These are phyloP conservation scores for Cheilosia variabilis DNA, from an alignment of 2,888 invertebrate genomes.

Conservation along the genomic window DNA sequence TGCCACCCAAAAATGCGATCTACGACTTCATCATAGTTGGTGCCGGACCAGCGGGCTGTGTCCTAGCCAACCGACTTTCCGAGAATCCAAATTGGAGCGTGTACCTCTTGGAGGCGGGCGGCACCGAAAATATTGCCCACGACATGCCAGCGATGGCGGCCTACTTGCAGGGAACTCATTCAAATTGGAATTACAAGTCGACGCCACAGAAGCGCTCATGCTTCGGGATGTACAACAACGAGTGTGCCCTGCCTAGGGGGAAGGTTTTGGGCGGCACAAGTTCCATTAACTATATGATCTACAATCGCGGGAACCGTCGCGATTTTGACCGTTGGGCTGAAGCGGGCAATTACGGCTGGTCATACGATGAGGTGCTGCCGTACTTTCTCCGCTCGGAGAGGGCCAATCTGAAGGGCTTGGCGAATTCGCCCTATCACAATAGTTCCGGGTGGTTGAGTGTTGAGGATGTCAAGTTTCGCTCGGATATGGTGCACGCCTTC, in stretches of 20 bases:
- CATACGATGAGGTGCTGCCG: conserved; percentile 86
- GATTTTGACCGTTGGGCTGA: conserved; percentile 90
- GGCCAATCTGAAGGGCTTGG: conserved; percentile 82
- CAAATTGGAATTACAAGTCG: conserved; percentile 89
- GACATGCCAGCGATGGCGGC: conserved; percentile 81
- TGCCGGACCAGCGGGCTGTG: conserved; percentile 91
- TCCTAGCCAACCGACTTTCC: conserved; percentile 83
- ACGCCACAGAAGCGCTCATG: conserved; percentile 87
- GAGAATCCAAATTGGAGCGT: conserved; percentile 84
- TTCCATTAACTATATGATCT: conserved; percentile 88
- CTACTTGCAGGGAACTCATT: conserved; percentile 83
- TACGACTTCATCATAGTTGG: conserved; percentile 95
- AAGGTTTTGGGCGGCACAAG: conserved; percentile 86
- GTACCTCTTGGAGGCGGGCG: conserved; percentile 85
- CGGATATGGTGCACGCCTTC: conserved; percentile 85
- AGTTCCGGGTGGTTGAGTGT: conserved; percentile 86
- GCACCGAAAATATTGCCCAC: conserved; percentile 82
- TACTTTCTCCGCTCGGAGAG: conserved; percentile 87
- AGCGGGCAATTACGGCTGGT: conserved; percentile 90
- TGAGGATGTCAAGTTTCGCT: conserved; percentile 86
- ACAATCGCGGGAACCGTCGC: conserved; percentile 88
- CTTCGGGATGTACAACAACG: conserved; percentile 82
- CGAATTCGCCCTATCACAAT: conserved; percentile 85
- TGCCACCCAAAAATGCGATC: conserved; percentile 86
- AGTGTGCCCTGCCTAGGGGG: conserved; percentile 85